Evolutionary conservation across 2,113 vertebrate genomes (phyloP).

Genomic region (Ursus arctos): DNA sequence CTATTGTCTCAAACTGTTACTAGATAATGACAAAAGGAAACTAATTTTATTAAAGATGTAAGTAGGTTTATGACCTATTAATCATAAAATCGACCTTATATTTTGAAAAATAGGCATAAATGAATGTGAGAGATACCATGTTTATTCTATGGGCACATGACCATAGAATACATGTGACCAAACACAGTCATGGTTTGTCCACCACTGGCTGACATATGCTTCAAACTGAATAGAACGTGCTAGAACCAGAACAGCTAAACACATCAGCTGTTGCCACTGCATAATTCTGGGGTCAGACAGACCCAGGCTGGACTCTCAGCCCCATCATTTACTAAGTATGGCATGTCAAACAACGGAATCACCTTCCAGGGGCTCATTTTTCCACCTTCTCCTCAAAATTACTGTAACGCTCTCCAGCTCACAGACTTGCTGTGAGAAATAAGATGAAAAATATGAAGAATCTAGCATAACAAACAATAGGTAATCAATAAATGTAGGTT

Average conservation of each 20-base stretch:
- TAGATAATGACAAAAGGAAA: not conserved
- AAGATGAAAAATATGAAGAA: not conserved
- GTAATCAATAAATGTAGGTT: not conserved
- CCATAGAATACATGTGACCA: not conserved
- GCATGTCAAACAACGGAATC: not conserved
- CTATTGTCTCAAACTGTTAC: not conserved
- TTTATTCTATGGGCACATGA: not conserved
- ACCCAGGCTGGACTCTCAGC: not conserved
- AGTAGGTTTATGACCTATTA: not conserved
- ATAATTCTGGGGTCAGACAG: not conserved
- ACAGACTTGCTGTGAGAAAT: not conserved
- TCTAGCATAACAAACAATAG: not conserved
- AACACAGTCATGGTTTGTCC: not conserved
- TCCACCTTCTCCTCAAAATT: not conserved
- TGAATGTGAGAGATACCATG: not conserved
- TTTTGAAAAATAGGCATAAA: not conserved
- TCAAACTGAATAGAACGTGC: not conserved
- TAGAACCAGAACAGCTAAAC: not conserved
- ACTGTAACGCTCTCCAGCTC: not conserved
- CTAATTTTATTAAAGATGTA: slow-evolving; percentile 8
- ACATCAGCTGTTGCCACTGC: not conserved
- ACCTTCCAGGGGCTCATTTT: slow-evolving; percentile 15
- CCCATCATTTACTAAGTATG: not conserved
- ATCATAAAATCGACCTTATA: not conserved
- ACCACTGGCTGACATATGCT: not conserved